Conservation (phyloP, 2,888 invertebrate species). For the Rhyacophila evoluta region DNA sequence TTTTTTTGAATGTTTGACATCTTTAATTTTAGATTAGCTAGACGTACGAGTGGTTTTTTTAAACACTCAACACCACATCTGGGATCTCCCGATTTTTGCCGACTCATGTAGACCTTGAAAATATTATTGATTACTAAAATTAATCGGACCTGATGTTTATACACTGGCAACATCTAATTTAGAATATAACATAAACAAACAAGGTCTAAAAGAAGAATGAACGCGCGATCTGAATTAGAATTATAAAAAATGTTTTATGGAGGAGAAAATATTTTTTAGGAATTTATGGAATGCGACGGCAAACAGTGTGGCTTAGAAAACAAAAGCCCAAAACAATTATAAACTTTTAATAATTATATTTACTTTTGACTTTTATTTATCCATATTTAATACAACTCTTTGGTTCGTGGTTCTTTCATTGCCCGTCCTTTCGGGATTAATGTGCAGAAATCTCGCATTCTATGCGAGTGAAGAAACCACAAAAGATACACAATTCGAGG, state of each 20-base stretch:
- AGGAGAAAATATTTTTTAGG: not conserved
- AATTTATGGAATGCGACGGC: not conserved
- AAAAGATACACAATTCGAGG: too few relatives aligned
- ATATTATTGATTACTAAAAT: not conserved
- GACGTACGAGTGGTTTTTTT: too few relatives aligned
- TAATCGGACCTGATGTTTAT: not conserved
- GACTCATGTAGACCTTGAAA: too few relatives aligned
- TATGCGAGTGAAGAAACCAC: too few relatives aligned
- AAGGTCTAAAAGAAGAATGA: not conserved
- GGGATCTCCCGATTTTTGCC: too few relatives aligned
- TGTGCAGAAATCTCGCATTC: too few relatives aligned
- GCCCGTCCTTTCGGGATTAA: too few relatives aligned
- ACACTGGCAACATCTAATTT: not conserved
- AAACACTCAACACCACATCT: too few relatives aligned
- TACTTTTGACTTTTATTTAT: not conserved
- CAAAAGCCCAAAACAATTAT: not conserved
- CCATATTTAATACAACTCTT: too few relatives aligned
- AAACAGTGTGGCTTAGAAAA: not conserved
- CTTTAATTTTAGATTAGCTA: too few relatives aligned
- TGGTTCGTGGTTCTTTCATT: too few relatives aligned
- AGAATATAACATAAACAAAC: not conserved
- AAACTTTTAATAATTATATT: not conserved
- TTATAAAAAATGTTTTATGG: not conserved
- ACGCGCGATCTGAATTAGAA: not conserved
- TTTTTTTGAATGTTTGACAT: too few relatives aligned